A percentile compares a stretch with the other conserved stretches of the same genome.
Evolutionary conservation across 2,797 vertebrate genomes (phyloP).

Genomic region (Melanogrammus aeglefinus): DNA sequence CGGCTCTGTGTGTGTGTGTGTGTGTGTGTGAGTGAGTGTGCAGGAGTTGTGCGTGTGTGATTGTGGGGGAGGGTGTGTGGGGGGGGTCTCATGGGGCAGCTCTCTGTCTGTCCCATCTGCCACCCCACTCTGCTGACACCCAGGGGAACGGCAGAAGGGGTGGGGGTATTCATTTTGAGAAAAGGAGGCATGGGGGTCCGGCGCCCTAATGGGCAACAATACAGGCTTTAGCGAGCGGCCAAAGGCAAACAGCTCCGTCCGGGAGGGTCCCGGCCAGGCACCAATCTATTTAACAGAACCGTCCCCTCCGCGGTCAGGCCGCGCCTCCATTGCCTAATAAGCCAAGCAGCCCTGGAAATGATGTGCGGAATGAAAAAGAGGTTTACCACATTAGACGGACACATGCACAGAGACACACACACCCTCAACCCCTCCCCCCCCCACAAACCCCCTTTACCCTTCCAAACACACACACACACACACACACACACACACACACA

Average conservation of each 20-base stretch:
- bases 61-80: conserved; percentile 23
- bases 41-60: conserved; percentile 40
- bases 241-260: conserved; percentile 60
- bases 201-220: conserved; percentile 74
- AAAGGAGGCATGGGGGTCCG: conserved; percentile 61
- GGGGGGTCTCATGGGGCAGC: conserved; percentile 71
- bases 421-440: neutral
- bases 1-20: conserved; percentile 40
- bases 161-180: conserved; percentile 67
- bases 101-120: conserved; percentile 82
- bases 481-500: conserved; percentile 16
- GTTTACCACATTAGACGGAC: conserved; percentile 57
- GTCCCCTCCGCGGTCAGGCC: conserved; percentile 56
- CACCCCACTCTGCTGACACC: conserved; percentile 79
- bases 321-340: conserved; percentile 62
- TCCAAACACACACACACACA: conserved; percentile 18
- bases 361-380: conserved; percentile 57
- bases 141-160: conserved; percentile 71
- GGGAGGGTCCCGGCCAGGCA: conserved; percentile 65
- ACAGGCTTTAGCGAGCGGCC: conserved; percentile 61
- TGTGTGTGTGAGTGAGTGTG: conserved; percentile 20
- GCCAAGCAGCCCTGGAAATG: conserved; percentile 62
- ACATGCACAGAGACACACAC: conserved; percentile 34
- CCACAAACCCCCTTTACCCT: neutral
- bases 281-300: conserved; percentile 70